Evolutionary conservation across 2,888 invertebrate species (phyloP).

Genomic region (Rhynchonema sp.): DNA sequence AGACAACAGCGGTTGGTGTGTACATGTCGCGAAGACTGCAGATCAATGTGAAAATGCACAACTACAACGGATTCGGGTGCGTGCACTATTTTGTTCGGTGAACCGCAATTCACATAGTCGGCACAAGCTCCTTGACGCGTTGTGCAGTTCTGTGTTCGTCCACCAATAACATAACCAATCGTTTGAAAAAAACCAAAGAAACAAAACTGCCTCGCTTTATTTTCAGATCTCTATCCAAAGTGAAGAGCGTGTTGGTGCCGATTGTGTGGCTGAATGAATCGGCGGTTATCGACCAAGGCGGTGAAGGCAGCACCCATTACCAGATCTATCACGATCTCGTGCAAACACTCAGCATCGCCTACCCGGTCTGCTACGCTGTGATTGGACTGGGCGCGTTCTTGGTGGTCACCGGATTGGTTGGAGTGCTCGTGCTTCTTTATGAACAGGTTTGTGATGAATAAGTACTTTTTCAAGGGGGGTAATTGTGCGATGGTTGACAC

Average conservation of each 20-base stretch:
- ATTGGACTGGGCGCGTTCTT: slow-evolving; percentile 6
- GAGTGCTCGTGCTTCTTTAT: background rate
- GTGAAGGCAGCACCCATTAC: background rate
- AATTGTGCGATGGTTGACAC: too few species aligned
- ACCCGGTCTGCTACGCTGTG: slow-evolving; percentile 4
- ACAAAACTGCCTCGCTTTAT: too few species aligned
- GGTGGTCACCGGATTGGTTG: slow-evolving; percentile 39
- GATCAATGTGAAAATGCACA: background rate
- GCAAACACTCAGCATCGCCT: slow-evolving; percentile 1
- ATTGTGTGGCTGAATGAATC: background rate
- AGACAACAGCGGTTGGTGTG: background rate
- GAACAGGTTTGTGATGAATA: background rate
- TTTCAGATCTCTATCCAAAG: background rate
- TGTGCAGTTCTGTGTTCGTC: too few species aligned
- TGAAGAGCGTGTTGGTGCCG: background rate
- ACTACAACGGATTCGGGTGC: background rate
- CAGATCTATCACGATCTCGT: slow-evolving; percentile 1
- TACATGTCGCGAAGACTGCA: background rate
- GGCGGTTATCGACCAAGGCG: background rate
- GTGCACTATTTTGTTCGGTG: too few species aligned
- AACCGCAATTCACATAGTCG: too few species aligned
- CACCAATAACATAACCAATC: too few species aligned
- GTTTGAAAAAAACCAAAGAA: too few species aligned
- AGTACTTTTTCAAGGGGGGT: background rate
- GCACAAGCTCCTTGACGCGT: too few species aligned